Percentiles rank a stretch among this genome's conserved stretches.
These are phyloP conservation scores for Ceuthmochares aereus DNA, from an alignment of 2,113 vertebrate genomes.

Conservation along the genomic window DNA sequence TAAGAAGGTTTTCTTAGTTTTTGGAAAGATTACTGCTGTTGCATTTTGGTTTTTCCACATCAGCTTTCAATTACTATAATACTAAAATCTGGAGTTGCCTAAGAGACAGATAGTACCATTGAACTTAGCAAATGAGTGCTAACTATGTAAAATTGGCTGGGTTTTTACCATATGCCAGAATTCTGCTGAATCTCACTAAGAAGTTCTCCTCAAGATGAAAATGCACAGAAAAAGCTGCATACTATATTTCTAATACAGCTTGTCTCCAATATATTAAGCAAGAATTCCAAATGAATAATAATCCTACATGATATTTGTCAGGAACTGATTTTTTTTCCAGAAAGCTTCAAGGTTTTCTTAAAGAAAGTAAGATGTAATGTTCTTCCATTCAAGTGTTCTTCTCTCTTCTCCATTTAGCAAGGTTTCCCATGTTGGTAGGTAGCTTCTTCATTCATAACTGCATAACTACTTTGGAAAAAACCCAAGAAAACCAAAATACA, in stretches of 20 bases:
- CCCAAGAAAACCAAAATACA: background rate
- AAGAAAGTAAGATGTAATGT: background rate
- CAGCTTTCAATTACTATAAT: background rate
- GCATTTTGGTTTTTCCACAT: background rate
- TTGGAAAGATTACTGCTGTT: background rate
- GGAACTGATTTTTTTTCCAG: accelerated
- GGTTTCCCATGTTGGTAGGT: background rate
- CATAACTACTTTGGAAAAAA: background rate
- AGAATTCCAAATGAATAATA: background rate
- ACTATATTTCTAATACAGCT: background rate
- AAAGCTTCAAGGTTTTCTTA: background rate
- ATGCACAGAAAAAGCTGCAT: background rate
- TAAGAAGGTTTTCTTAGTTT: background rate
- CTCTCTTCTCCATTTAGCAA: background rate
- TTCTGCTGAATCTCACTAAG: background rate
- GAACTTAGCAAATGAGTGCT: background rate
- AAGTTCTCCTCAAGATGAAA: background rate
- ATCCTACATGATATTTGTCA: background rate
- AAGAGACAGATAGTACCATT: background rate
- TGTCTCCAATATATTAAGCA: background rate
- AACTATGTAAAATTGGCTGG: background rate
- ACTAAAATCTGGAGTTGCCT: background rate
- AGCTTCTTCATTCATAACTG: background rate
- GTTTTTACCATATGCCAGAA: background rate
- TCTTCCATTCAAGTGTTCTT: background rate